phyloP scores from a whole-genome alignment of 1,140 invertebrate species.

The Lordiphosa clarofinis region DNA sequence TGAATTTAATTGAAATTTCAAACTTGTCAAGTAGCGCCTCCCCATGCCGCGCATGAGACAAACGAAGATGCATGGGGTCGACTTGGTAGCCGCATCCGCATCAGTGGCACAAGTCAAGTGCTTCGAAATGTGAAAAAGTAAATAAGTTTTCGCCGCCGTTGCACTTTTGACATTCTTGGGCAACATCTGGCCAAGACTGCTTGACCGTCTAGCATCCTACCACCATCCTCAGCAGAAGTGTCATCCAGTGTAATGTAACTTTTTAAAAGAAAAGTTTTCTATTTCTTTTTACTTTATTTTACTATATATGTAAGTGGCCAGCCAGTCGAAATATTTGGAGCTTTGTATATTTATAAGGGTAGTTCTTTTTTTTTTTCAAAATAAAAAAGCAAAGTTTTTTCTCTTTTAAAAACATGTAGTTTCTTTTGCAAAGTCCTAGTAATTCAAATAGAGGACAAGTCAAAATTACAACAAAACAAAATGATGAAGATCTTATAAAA shows the following conservation, averaged over 20 bases:
- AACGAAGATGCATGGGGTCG: constrained; percentile 41
- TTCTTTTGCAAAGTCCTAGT: too few relatives aligned
- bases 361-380: not conserved
- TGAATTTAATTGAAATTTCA: constrained; percentile 78
- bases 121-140: constrained; percentile 68
- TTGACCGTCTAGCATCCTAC: constrained; percentile 10
- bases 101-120: constrained; percentile 49
- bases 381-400: too few relatives aligned
- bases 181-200: constrained; percentile 59
- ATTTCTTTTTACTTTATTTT: constrained; percentile 28
- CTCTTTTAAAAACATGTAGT: too few relatives aligned
- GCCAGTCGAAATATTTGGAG: constrained; percentile 5
- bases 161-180: constrained; percentile 63
- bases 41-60: constrained; percentile 27
- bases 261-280: constrained; percentile 75
- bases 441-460: too few relatives aligned
- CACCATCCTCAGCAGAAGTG: constrained; percentile 45
- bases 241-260: constrained; percentile 72
- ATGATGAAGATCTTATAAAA: too few relatives aligned
- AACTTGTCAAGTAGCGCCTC: constrained; percentile 64
- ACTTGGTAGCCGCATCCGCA: constrained; percentile 34
- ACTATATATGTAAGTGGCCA: not conserved
- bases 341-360: constrained; percentile 9
- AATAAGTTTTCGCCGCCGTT: constrained; percentile 67
- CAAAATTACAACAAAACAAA: too few relatives aligned